phyloP scores from a whole-genome alignment of 2,113 vertebrate species.

The Colius striatus region DNA sequence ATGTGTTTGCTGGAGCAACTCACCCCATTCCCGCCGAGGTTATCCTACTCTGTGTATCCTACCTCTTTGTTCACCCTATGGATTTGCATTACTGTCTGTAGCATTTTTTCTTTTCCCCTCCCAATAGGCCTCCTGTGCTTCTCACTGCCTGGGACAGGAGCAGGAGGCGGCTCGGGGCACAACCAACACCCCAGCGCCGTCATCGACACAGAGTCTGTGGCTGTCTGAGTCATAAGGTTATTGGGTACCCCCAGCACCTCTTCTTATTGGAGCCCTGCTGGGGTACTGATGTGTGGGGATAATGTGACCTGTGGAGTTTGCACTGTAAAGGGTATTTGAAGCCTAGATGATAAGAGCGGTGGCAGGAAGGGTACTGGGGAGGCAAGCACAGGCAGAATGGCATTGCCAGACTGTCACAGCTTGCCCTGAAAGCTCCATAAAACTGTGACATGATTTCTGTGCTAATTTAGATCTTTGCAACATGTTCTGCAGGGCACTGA shows the following conservation, averaged over 20 bases:
- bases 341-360: not conserved
- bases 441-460: not conserved
- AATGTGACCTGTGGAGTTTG: not conserved
- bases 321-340: not conserved
- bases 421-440: not conserved
- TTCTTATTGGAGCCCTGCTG: not conserved
- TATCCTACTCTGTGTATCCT: not conserved
- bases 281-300: not conserved
- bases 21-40: accelerated
- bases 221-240: accelerated
- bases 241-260: not conserved
- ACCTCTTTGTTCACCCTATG: not conserved
- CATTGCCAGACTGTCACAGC: not conserved
- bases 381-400: accelerated
- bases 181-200: accelerated
- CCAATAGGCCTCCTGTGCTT: not conserved
- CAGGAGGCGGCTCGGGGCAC: accelerated
- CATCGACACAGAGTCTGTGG: accelerated
- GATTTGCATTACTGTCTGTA: not conserved
- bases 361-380: not conserved
- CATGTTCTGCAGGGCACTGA: not conserved
- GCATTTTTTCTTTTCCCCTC: not conserved
- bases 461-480: not conserved
- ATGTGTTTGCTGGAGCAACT: accelerated
- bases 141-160: not conserved